These are phyloP conservation scores for Scolopax mira DNA, from an alignment of 2,113 vertebrate genomes.

Conservation along the genomic window DNA sequence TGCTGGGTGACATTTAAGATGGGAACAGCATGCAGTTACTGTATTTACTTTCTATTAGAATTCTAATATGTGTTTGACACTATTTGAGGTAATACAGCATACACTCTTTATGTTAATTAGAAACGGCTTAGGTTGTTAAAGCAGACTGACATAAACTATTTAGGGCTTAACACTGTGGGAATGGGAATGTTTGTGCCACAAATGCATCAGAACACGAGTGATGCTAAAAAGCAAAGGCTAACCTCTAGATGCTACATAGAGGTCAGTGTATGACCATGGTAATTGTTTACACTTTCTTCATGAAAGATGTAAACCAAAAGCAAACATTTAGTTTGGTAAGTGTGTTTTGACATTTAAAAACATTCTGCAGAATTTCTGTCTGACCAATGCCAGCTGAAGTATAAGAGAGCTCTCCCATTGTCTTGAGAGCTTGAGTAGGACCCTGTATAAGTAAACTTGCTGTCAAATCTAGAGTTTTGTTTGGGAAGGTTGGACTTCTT, in stretches of 20 bases:
- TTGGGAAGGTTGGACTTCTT: neutral
- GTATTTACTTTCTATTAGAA: neutral
- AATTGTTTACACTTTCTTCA: neutral
- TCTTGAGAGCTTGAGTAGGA: neutral
- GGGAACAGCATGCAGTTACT: neutral
- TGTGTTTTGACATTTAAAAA: slow-evolving; percentile 9
- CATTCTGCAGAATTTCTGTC: neutral
- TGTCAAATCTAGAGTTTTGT: neutral
- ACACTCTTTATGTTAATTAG: neutral
- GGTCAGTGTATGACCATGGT: neutral
- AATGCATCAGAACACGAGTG: neutral
- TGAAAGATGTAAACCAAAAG: neutral
- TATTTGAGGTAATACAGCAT: neutral
- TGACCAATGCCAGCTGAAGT: neutral
- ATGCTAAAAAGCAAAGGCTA: neutral
- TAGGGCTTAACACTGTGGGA: neutral
- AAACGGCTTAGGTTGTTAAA: neutral
- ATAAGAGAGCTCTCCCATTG: neutral
- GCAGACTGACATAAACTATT: neutral
- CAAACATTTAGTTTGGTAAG: neutral
- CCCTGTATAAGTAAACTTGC: neutral
- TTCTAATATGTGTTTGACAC: neutral
- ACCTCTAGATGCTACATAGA: neutral
- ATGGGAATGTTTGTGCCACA: neutral
- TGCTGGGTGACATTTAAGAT: neutral